Base-by-base conservation (phyloP, 1,140 invertebrate genomes). In the Pogonognathellus flavescens region DNA sequence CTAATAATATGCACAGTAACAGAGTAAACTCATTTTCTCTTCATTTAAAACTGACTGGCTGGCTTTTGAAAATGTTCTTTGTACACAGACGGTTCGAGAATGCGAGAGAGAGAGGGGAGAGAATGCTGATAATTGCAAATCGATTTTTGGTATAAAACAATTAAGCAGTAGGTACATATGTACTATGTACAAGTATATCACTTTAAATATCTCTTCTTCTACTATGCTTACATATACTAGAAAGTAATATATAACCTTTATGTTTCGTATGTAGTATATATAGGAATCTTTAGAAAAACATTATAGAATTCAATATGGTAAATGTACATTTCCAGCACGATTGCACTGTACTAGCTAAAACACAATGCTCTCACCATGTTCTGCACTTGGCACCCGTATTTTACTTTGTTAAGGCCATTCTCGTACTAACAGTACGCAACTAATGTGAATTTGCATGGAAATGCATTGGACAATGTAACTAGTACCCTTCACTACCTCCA, bases 81-180 rank as follows among this genome's bases (percentile, higher is more conserved):
- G 70, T 76, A 76, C 25, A 49, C 70, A 25, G 31, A 50, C 2
- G 16, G n/a, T n/a, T 41, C 22, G 10, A 20, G 59, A 20, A 60
- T 60, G n/a, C n/a, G 22, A 13, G 8, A 5, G 14, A 31, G 25
- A 76, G 70, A 76, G 49, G 70, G 31, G 70, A 76, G 41, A 76
- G 70, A 76, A 50, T 76, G 70, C 41, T 76, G 70, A 76, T 76
- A 76, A 76, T 76, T 76, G 70, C 70, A 76, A 76, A 76, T 76
- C 70, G 70, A 76, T 76, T 31, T 31, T 31, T n/a, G 16, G 70
- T 76, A 76, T 76, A 76, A 76, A 76, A 76, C 70, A 76, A 76
- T 76, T 76, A 76, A 76, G 31, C 31, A n/a, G 14, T 76, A 76
- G 70, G 41, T 49, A 76, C 41, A n/a, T n/a, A n/a, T n/a, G 14